Base-by-base conservation (phyloP, 37 sponge, comb jelly and placozoan genomes). In the Geodia barretti region DNA sequence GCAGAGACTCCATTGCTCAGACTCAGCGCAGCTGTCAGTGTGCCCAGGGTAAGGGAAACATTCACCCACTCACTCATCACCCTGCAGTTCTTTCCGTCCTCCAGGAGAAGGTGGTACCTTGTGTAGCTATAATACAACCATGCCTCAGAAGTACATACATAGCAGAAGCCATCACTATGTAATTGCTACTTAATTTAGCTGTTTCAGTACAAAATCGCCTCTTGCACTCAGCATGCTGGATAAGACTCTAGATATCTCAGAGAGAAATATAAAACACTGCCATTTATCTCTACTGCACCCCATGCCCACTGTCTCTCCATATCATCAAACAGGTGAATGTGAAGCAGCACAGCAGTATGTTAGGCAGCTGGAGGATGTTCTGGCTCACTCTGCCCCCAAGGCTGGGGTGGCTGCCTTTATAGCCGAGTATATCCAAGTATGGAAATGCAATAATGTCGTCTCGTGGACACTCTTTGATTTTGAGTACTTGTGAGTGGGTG, bases 391-490 rank as follows among this genome's bases (percentile, higher is more conserved):
- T 39, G 78, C 77, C 28, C 95, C 98, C 34, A 85, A 84, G 81
- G 77, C 72, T 21, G 86, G 79, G 67, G 35, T 97, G 19, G 98
- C 96, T 60, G 98, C 85, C 3, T 95, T 97, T 75, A 85, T 95
- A 75, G 93, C 87, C 40, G 98, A 97, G 80, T 82, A 88, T 5
- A 93, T 97, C 30, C 96, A 96, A 72, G 95, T 91, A 17, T 31
- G n/a, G n/a, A n/a, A n/a, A n/a, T n/a, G n/a, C n/a, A n/a, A n/a
- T n/a, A n/a, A n/a, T n/a, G n/a, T n/a, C n/a, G n/a, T n/a, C n/a
- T n/a, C n/a, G n/a, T n/a, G n/a, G n/a, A 7, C 60, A 75, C 19
- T 75, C 2, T 30, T 65, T 28, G 11, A 30, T 14, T 14, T 9
- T 66, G 31, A 59, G 17, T 59, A 23, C 17, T 20, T 59, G 17